These are phyloP conservation scores for Macquaria australasica DNA, from an alignment of 2,113 vertebrate species.

Conservation along the genomic window DNA sequence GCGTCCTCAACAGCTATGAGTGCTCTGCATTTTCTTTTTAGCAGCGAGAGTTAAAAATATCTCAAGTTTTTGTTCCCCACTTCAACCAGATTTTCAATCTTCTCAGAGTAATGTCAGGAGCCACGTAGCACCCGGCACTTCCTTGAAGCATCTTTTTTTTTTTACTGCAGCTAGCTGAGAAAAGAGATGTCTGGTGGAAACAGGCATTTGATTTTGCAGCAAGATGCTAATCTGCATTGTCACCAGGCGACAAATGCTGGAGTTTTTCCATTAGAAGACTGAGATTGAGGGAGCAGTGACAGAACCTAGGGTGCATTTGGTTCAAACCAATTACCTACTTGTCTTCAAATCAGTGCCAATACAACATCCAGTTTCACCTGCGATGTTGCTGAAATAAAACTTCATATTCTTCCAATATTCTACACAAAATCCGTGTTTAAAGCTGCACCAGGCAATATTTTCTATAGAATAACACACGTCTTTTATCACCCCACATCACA, in stretches of 20 bases:
- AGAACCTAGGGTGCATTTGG: background rate
- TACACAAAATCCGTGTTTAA: background rate
- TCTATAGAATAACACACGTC: background rate
- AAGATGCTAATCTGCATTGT: background rate
- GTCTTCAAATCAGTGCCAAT: background rate
- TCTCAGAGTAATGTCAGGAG: slow-evolving; percentile 22
- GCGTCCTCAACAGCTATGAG: background rate
- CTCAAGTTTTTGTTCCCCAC: background rate
- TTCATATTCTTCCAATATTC: background rate
- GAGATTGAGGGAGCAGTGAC: background rate
- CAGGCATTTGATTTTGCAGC: background rate
- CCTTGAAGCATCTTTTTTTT: background rate
- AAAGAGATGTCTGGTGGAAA: background rate
- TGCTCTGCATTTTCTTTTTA: background rate
- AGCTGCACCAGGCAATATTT: background rate
- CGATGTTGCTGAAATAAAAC: background rate
- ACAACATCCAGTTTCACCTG: background rate
- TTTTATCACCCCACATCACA: background rate
- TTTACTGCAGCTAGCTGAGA: background rate
- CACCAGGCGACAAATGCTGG: background rate
- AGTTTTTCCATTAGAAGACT: background rate
- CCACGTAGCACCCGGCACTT: background rate
- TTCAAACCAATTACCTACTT: background rate
- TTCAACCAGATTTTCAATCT: slow-evolving; percentile 28
- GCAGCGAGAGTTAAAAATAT: slow-evolving; percentile 1